These are phyloP conservation scores for Malurus elegans DNA, from an alignment of 2,113 vertebrate genomes.

Conservation along the genomic window DNA sequence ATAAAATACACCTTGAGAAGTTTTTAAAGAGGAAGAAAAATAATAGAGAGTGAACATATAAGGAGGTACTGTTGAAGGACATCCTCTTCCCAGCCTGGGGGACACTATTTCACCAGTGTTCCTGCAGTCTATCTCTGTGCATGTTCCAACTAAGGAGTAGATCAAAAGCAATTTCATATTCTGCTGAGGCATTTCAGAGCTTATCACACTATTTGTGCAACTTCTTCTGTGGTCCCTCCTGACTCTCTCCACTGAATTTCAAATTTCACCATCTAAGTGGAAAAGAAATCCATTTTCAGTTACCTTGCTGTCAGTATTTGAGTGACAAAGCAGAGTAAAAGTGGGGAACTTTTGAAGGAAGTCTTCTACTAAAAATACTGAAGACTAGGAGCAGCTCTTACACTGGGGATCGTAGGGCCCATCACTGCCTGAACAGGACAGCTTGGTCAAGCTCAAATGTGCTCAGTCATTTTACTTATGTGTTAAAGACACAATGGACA, in stretches of 20 bases:
- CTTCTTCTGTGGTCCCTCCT: not conserved
- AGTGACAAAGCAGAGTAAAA: not conserved
- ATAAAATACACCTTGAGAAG: not conserved
- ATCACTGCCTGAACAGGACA: not conserved
- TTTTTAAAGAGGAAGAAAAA: not conserved
- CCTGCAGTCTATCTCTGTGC: not conserved
- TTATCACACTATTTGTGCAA: not conserved
- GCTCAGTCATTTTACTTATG: accelerated
- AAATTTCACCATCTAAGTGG: not conserved
- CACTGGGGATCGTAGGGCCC: not conserved
- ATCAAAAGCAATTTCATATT: constrained; percentile 27
- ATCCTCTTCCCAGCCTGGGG: not conserved
- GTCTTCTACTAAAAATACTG: not conserved
- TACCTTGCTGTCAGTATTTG: not conserved
- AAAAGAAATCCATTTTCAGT: not conserved
- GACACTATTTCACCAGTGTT: not conserved
- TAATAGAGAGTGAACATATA: not conserved
- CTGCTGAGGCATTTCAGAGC: not conserved
- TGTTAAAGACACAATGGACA: not conserved
- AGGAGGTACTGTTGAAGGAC: not conserved
- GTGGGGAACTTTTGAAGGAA: not conserved
- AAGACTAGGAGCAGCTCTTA: not conserved
- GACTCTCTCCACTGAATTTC: not conserved
- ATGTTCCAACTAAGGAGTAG: not conserved
- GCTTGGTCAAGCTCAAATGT: not conserved